Conservation (phyloP, 2,888 invertebrate species). For the Dichetophora obliterata region DNA sequence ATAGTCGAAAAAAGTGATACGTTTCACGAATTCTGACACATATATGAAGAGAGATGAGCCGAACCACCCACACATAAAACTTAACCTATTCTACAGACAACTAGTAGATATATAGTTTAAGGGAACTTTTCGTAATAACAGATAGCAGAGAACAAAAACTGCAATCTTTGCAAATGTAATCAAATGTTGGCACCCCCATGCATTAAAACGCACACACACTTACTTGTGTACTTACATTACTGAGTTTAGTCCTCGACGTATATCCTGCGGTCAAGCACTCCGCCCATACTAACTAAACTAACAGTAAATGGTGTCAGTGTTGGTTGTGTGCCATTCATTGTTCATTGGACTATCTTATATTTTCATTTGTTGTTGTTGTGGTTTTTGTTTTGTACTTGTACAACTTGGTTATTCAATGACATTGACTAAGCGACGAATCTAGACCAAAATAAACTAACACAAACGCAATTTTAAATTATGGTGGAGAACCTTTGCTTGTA, state of each 20-base stretch:
- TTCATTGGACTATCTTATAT: too few relatives aligned
- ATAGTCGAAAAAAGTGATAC: too few relatives aligned
- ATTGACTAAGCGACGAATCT: background rate
- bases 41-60: too few relatives aligned
- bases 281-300: background rate
- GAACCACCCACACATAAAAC: too few relatives aligned
- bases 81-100: too few relatives aligned
- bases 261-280: background rate
- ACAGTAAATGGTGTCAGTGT: background rate
- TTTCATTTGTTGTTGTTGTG: background rate
- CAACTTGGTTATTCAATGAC: background rate
- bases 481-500: background rate
- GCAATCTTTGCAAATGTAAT: too few relatives aligned
- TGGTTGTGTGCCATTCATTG: background rate
- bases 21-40: too few relatives aligned
- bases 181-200: too few relatives aligned
- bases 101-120: too few relatives aligned
- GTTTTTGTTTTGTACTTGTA: background rate
- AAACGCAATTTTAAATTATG: slow-evolving; percentile 14
- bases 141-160: too few relatives aligned
- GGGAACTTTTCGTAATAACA: too few relatives aligned
- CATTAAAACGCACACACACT: too few relatives aligned
- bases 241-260: background rate
- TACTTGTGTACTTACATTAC: background rate
- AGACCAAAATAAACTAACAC: background rate